Base-by-base conservation (phyloP, 1,140 invertebrate species). In the Thaumatotibia leucotreta region DNA sequence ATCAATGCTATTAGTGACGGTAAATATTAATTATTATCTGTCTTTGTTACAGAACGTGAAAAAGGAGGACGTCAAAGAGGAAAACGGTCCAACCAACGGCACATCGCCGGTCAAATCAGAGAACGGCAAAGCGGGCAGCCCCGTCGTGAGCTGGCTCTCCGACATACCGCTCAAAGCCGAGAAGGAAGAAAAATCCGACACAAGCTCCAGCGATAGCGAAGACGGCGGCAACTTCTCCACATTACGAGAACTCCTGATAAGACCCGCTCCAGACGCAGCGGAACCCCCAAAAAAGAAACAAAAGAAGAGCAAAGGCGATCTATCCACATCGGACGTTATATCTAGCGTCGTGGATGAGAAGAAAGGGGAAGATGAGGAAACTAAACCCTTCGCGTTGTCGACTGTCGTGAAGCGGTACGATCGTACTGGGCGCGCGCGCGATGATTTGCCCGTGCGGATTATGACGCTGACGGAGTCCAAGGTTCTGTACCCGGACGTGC, bases 401-500 rank as follows among this genome's bases (percentile, higher is more conserved):
- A 95, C 97, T 80, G 97, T 96, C 68, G 93, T 96, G 9, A 92
- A 95, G 67, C 82, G 93, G 6, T 94, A 94, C 74, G 84, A 89
- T 14, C 73, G 87, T 92, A 93, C 73, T 91, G 93, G 90, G 77
- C 92, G 68, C 10, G 81, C 79, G 0, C 72, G 80, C 79, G 91
- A 82, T 35, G 81, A 87, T 61, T 61, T 91, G 64, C 96, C 97
- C 0, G 94, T 96, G 9, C 89, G 96, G 10, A 95, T 97, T 54
- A 97, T 98, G 96, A 97, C 96, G 0, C 84, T 97, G 11, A 95
- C 95, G 0, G 96, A 97, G 76, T 98, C 97, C 35, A 95, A 94
- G 66, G 87, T 94, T 22, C 76, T 97, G 33, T 97, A 96, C 77
- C 96, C 96, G 0, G 94, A 95, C 33, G 94, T 96, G 17, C 95